Evolutionary conservation across 2,888 invertebrate species (phyloP), one percentile per base, ranked within the genome.

Genomic region (Mesopsocus fuscifrons): DNA sequence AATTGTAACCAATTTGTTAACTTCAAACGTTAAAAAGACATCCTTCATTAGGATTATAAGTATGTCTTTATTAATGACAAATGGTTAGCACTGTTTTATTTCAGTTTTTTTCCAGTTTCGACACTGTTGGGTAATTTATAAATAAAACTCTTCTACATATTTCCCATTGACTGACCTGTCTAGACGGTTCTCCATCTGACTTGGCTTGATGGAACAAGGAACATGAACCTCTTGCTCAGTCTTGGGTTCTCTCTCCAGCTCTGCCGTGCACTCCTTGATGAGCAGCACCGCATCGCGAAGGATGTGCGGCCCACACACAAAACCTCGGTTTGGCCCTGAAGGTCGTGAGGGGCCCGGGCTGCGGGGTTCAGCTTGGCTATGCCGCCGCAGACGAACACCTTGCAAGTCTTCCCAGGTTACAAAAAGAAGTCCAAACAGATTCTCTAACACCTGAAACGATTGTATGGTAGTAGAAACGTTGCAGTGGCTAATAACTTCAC

Each of bases 371-470:
- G 6, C 11, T 11, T 11, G 11, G 11, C 11, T 26, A 11, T 11
- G 6, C 6, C 26, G 26, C 11, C 26, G 17, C n/a, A n/a, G n/a
- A 8, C 8, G 22, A 17, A 38, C 3, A 11, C 11, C 20, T 20
- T 38, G n/a, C 16, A 43, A 35, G 40, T 75, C 71, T 53, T 74
- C 71, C 50, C 69, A 66, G 49, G 72, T 67, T 40, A 78, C 53
- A 57, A 80, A 79, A 31, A 82, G 63, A 50, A 81, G 66, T 1
- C 74, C 67, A 57, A 80, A 82, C 49, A 82, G 68, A 57, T 79
- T 73, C 57, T 81, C 77, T 44, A 82, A 65, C 1, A 77, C 64
- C 61, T 79, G 75, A 1, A 68, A 17, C 31, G n/a, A n/a, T n/a
- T n/a, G n/a, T n/a, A n/a, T 44, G 44, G 17, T 13, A 15, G 23